Base-by-base conservation (phyloP, 1,140 invertebrate genomes). In the Bombus superbus region DNA sequence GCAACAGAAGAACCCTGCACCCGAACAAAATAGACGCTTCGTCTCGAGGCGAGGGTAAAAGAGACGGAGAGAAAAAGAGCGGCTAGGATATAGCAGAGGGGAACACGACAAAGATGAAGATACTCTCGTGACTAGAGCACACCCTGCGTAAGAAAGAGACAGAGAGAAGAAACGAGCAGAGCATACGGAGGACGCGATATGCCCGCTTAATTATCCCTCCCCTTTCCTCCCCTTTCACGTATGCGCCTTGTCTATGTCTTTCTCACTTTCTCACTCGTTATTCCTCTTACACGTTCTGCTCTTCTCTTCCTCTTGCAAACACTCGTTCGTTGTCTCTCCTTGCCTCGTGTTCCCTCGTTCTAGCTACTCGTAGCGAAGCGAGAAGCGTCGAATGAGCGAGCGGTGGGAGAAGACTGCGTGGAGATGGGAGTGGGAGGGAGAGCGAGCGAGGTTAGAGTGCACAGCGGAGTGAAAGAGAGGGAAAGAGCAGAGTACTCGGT, bases 201-300 rank as follows among this genome's bases (percentile, higher is more conserved):
- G 92, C 93, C 89, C 92, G 92, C 93, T 94, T 94, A 94, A 95
- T 95, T 95, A 95, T 94, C 94, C 93, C 93, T 92, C 91, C 88
- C 86, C 72, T 53, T 53, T 53, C 47, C 47, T 64, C 86, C 80
- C 88, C 89, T 89, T 86, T 87, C 86, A 83, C 84, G 84, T 87
- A 91, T 88, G 89, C 88, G 89, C 88, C 68, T 90, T 90, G 85
- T 87, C 86, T 66, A 72, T 81, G 57, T 68, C 73, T 28, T 74
- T 79, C 85, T 92, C 88, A n/a, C 86, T 88, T 81, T 83, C 73
- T 64, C 78, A 87, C 73, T 64, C 78, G 88, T 44, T 18, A 28
- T 69, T 38, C 35, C 68, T 69, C 90, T 75, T 76, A 62, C 35
- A 28, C 69, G 11, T 68, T 10, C 18, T n/a, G 2, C 32, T 18